Base-by-base conservation (phyloP, 1,140 invertebrate species). In the Drosophila pachea region DNA sequence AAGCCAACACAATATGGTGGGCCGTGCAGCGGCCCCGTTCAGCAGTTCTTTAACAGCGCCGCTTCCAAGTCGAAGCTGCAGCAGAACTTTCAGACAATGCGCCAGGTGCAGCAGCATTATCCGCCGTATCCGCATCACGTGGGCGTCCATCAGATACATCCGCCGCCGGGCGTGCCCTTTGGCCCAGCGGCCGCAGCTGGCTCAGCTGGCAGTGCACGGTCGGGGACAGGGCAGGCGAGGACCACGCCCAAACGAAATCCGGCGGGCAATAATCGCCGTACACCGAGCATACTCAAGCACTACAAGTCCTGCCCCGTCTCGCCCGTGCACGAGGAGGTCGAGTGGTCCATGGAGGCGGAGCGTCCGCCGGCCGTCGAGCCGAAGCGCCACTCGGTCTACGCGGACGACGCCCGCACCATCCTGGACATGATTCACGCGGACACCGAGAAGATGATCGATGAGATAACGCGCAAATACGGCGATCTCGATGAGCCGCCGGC, bases 241-340 rank as follows among this genome's bases (percentile, higher is more conserved):
- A 43, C 64, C 7, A 16, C 73, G 4, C 14, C 74, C 2, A 88
- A 89, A 29, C 73, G 87, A 0, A 89, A 88, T 71, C 87, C 84
- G 2, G 81, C 77, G 3, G 83, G 87, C 0, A 88, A 88, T n/a
- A 82, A 75, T 52, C 68, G 87, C 4, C 91, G 90, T 43, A 90
- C 90, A n/a, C 90, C 91, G 6, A 92, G 92, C 74, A 92, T 92
- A 43, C 91, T 93, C 58, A 94, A 93, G 68, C 92, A 93, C 84
- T 93, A 94, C 66, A 94, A 94, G 74, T 93, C 92, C 5, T 91
- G 93, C 73, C 93, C 93, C 0, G 93, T 94, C 0, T 93, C 92
- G 3, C 93, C 93, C 0, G 93, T 94, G 0, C 93, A 92, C 32
- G 93, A 94, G 76, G 93, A 94, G 75, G 91, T 93, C 22, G 92